phyloP scores from a whole-genome alignment of 2,797 vertebrate genomes.

The Leptodactylus fallax region DNA sequence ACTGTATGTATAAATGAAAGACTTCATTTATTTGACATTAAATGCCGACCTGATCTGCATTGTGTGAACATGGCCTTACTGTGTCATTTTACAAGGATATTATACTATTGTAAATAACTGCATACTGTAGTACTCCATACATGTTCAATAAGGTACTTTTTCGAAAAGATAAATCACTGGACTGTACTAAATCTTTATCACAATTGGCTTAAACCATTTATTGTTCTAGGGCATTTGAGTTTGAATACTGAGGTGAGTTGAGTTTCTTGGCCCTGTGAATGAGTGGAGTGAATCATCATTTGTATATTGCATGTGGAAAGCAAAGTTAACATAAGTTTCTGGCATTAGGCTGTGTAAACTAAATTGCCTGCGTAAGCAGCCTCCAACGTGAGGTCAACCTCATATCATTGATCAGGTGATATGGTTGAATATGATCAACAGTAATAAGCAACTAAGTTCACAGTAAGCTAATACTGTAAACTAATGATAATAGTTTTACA shows the following conservation, averaged over 20 bases:
- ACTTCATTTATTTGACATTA: too few relatives aligned
- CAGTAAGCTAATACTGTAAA: background rate
- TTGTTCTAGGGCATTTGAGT: background rate
- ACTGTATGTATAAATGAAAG: too few relatives aligned
- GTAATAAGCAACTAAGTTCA: background rate
- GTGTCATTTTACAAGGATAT: too few relatives aligned
- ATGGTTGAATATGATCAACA: background rate
- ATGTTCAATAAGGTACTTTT: background rate
- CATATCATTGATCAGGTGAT: background rate
- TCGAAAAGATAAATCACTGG: background rate
- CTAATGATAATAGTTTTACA: background rate
- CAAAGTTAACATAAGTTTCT: slow-evolving; percentile 1
- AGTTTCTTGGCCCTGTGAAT: slow-evolving; percentile 8
- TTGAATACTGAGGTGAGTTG: background rate
- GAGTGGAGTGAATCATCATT: slow-evolving; percentile 13
- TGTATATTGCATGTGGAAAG: background rate
- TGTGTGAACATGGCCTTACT: too few relatives aligned
- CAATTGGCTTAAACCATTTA: background rate
- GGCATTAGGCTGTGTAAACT: background rate
- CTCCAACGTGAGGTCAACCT: background rate
- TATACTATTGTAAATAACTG: too few relatives aligned
- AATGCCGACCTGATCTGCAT: too few relatives aligned
- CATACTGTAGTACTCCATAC: too few relatives aligned
- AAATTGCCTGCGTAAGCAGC: background rate
- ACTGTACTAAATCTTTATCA: background rate